Percentiles rank a stretch among this genome's conserved stretches.
Conservation (phyloP, 2,888 invertebrate species). For the Hedya salicella region DNA sequence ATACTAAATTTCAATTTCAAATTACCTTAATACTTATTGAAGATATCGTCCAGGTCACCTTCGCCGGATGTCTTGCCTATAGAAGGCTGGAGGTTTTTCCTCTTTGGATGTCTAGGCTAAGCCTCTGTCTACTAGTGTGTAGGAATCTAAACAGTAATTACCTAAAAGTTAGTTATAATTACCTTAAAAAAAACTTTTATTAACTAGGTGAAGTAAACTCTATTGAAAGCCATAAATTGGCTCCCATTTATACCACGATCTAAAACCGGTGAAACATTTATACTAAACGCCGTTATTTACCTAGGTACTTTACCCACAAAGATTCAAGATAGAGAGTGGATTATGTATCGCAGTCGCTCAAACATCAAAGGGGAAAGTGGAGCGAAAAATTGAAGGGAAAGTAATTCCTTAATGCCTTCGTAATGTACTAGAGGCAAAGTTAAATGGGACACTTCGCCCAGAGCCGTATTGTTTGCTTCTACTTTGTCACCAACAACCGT, state of each 20-base stretch:
- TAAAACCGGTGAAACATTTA: background rate
- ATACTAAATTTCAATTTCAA: too few species aligned
- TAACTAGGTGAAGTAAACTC: too few species aligned
- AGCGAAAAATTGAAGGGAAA: conserved; percentile 42
- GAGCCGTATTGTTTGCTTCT: conserved; percentile 40
- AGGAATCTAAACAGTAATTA: too few species aligned
- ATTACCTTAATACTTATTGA: too few species aligned
- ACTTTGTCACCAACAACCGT: conserved; percentile 38
- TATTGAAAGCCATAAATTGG: background rate
- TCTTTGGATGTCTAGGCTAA: too few species aligned
- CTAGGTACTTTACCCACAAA: conserved; percentile 3
- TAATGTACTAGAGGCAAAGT: conserved; percentile 40
- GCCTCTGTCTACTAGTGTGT: too few species aligned
- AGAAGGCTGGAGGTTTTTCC: too few species aligned
- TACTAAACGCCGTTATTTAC: conserved; percentile 13
- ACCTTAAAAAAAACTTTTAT: too few species aligned
- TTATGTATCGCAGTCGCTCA: conserved; percentile 32
- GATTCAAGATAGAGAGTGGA: conserved; percentile 26
- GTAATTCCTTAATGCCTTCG: conserved; percentile 43
- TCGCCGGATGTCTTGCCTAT: too few species aligned
- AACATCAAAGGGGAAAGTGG: conserved; percentile 37
- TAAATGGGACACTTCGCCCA: conserved; percentile 38
- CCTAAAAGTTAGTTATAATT: too few species aligned
- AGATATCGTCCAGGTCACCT: too few species aligned
- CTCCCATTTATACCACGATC: background rate